Conservation (phyloP, 2,797 vertebrate species). For the Hipposideros larvatus region DNA sequence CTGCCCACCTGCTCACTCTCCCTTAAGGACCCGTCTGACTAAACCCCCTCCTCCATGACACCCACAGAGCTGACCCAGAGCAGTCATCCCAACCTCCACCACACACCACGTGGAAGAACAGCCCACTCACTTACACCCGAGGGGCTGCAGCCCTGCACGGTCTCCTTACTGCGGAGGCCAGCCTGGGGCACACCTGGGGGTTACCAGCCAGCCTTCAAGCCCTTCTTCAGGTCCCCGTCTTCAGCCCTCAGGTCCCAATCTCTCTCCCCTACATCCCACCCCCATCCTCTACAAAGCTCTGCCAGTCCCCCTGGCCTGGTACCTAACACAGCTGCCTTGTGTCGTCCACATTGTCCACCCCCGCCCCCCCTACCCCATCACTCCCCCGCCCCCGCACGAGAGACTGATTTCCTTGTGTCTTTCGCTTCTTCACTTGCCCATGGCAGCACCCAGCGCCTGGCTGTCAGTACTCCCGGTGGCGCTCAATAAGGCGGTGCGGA, state of each 20-base stretch:
- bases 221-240: not conserved
- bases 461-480: slow-evolving; percentile 5
- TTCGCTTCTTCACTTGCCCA: not conserved
- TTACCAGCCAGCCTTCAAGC: not conserved
- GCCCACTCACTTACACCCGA: not conserved
- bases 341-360: not conserved
- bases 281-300: rapidly evolving
- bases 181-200: not conserved
- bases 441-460: not conserved
- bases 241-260: not conserved
- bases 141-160: not conserved
- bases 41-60: not conserved
- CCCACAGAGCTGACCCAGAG: not conserved
- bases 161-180: not conserved
- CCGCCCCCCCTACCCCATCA: too few species aligned
- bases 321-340: slow-evolving; percentile 28
- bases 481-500: slow-evolving; percentile 75
- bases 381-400: rapidly evolving
- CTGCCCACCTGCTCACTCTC: not conserved
- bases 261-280: not conserved
- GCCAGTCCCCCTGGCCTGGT: not conserved
- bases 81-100: not conserved
- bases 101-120: not conserved
- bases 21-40: not conserved
- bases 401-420: not conserved